These are phyloP conservation scores for Carettochelys insculpta DNA, from an alignment of 2,113 vertebrate species.

Conservation along the genomic window DNA sequence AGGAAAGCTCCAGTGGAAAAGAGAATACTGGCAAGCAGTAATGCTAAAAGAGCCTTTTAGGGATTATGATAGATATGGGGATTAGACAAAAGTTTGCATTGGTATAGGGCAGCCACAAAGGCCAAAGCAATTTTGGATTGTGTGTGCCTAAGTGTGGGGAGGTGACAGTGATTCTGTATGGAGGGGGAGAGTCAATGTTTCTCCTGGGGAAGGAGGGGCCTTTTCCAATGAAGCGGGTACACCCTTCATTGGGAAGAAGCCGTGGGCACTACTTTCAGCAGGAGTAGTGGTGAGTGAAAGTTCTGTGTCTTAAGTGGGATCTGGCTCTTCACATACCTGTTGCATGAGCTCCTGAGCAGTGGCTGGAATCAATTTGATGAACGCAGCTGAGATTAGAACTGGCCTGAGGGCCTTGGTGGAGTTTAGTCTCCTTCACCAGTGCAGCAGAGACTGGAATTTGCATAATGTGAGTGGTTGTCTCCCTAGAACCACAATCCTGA, in stretches of 20 bases:
- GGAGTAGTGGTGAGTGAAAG: background rate
- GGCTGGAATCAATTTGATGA: background rate
- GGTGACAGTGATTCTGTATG: background rate
- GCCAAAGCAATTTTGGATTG: constrained; percentile 16
- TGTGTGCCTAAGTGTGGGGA: background rate
- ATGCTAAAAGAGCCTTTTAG: background rate
- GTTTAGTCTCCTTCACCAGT: background rate
- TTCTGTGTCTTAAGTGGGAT: background rate
- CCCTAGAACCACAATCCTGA: background rate
- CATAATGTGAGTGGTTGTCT: background rate
- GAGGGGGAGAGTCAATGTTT: background rate
- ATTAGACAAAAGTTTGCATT: background rate
- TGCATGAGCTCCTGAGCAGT: background rate
- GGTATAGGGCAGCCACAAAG: background rate
- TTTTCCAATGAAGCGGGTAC: background rate
- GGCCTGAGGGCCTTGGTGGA: background rate
- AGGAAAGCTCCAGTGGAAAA: background rate
- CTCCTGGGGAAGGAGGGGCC: background rate
- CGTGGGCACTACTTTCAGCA: background rate
- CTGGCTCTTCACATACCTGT: too few species aligned
- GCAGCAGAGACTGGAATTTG: background rate
- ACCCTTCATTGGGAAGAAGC: background rate
- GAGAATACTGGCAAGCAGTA: background rate
- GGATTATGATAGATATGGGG: background rate
- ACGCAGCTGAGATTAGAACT: background rate